Percentiles rank a stretch among this genome's conserved stretches.
Conservation (phyloP, 1,140 invertebrate genomes). For the Octopus bimaculoides region DNA sequence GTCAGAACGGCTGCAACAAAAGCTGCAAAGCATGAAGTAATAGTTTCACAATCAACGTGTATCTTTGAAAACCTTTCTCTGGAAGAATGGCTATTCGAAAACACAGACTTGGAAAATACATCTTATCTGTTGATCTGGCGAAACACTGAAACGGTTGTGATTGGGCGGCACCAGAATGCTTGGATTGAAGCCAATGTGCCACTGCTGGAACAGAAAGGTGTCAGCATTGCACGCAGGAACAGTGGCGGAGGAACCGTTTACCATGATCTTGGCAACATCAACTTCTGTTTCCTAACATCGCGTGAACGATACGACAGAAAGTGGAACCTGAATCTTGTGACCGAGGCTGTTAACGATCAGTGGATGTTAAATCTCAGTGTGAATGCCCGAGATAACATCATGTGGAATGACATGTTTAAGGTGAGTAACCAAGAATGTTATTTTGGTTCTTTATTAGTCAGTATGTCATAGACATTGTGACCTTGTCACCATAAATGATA, state of each 20-base stretch:
- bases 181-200: constrained; percentile 84
- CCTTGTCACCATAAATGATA: too few species aligned
- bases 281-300: constrained; percentile 84
- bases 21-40: constrained; percentile 21
- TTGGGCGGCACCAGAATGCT: constrained; percentile 95
- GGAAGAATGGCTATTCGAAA: constrained; percentile 91
- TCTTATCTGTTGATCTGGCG: constrained; percentile 85
- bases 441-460: not conserved
- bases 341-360: constrained; percentile 72
- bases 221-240: constrained; percentile 79
- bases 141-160: constrained; percentile 90
- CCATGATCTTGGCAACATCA: constrained; percentile 91
- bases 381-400: constrained; percentile 78
- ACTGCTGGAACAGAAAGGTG: constrained; percentile 59
- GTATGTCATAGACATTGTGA: too few species aligned
- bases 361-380: constrained; percentile 75
- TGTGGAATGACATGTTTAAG: constrained; percentile 78
- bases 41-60: constrained; percentile 80
- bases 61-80: constrained; percentile 88
- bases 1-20: too few species aligned
- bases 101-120: constrained; percentile 73
- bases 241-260: constrained; percentile 97
- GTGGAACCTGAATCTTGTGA: constrained; percentile 82
- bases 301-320: constrained; percentile 76
- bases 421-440: constrained; percentile 57